Evolutionary conservation across 2,113 vertebrate genomes (phyloP).

Genomic region (Lontra canadensis): DNA sequence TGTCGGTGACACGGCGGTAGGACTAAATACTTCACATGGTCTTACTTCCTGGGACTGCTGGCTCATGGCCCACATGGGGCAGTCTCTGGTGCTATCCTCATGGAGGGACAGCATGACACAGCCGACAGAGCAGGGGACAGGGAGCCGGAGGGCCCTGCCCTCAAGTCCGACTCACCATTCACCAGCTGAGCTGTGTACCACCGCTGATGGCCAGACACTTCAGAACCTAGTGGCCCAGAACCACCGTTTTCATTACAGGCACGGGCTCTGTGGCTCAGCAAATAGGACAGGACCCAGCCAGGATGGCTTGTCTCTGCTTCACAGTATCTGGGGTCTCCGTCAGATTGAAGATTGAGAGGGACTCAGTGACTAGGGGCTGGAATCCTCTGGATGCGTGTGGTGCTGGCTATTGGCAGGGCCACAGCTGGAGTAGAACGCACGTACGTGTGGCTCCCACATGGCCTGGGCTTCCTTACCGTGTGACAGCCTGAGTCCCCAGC

Average conservation of each 20-base stretch:
- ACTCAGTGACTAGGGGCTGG: background rate
- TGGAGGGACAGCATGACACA: background rate
- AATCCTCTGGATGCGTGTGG: background rate
- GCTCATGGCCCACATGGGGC: background rate
- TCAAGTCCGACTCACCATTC: background rate
- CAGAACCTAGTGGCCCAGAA: background rate
- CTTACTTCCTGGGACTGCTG: background rate
- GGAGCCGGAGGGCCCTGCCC: background rate
- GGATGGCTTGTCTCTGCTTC: background rate
- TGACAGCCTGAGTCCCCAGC: background rate
- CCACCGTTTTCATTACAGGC: background rate
- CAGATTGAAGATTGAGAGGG: background rate
- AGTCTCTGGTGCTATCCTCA: background rate
- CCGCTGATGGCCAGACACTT: background rate
- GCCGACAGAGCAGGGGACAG: background rate
- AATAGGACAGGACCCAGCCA: background rate
- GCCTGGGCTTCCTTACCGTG: background rate
- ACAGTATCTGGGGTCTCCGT: background rate
- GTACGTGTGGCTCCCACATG: background rate
- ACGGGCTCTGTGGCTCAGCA: background rate
- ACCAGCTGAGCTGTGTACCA: background rate
- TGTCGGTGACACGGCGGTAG: background rate
- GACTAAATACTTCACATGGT: background rate
- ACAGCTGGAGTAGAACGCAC: fast-evolving
- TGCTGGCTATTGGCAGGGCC: background rate